phyloP scores from a whole-genome alignment of 1,140 invertebrate genomes.

The Luehdorfia chinensis region DNA sequence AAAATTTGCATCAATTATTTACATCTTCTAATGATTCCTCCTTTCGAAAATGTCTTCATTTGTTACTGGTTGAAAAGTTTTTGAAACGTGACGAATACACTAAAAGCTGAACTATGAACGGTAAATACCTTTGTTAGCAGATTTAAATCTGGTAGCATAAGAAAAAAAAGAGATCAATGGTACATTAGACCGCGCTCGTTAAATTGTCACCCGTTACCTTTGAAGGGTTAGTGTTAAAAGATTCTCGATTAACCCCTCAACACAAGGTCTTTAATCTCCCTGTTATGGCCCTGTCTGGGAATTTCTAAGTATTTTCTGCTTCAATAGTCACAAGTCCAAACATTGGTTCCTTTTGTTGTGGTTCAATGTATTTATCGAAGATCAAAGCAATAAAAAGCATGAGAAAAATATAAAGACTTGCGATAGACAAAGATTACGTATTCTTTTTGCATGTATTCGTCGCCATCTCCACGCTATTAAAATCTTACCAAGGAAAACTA shows the following conservation, averaged over 20 bases:
- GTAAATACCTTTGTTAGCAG: conserved; percentile 19
- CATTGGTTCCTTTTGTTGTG: conserved; percentile 54
- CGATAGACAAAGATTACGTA: conserved; percentile 1
- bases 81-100: conserved; percentile 10
- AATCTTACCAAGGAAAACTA: background rate
- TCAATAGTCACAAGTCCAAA: conserved; percentile 58
- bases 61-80: too few species aligned
- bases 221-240: conserved; percentile 32
- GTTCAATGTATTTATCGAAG: conserved; percentile 41
- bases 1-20: too few species aligned
- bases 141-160: conserved; percentile 50
- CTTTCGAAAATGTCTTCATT: too few species aligned
- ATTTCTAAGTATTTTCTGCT: conserved; percentile 56
- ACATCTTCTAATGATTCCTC: too few species aligned
- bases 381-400: conserved; percentile 33
- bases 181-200: conserved; percentile 26
- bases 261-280: conserved; percentile 31
- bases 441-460: background rate
- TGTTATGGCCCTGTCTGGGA: conserved; percentile 46
- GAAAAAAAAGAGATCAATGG: conserved; percentile 33
- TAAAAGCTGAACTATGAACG: conserved; percentile 3
- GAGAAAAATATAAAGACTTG: conserved; percentile 25
- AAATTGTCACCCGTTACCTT: conserved; percentile 49
- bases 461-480: background rate
- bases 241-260: conserved; percentile 54